phyloP scores from a whole-genome alignment of 1,140 invertebrate genomes.

The Chionoecetes opilio region DNA sequence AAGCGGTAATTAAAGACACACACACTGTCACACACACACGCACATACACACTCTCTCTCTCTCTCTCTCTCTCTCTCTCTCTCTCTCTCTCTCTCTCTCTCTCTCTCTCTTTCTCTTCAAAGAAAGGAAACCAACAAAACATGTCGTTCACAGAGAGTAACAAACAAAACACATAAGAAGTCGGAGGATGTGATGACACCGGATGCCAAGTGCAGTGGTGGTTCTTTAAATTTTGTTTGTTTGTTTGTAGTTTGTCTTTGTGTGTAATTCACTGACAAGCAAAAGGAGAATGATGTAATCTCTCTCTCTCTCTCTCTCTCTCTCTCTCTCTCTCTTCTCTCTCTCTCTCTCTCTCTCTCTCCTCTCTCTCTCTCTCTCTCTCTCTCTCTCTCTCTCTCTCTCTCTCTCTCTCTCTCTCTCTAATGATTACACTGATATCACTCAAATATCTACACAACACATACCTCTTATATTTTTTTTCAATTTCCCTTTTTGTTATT shows the following conservation, averaged over 20 bases:
- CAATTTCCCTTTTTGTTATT: too few relatives aligned
- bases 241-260: not conserved
- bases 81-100: slow-evolving; percentile 11
- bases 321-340: not conserved
- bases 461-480: too few relatives aligned
- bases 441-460: too few relatives aligned
- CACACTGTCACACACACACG: not conserved
- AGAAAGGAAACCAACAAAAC: not conserved
- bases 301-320: not conserved
- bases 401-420: too few relatives aligned
- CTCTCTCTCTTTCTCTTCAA: slow-evolving; percentile 7
- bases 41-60: not conserved
- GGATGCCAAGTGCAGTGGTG: not conserved
- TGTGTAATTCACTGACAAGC: not conserved
- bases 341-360: slow-evolving; percentile 21
- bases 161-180: not conserved
- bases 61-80: slow-evolving; percentile 8
- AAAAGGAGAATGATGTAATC: not conserved
- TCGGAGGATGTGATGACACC: not conserved
- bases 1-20: not conserved
- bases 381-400: too few relatives aligned
- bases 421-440: too few relatives aligned
- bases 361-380: not conserved
- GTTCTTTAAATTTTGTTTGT: not conserved
- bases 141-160: not conserved